These are phyloP conservation scores for Trialeurodes vaporariorum DNA, from an alignment of 1,140 invertebrate species.

Conservation along the genomic window DNA sequence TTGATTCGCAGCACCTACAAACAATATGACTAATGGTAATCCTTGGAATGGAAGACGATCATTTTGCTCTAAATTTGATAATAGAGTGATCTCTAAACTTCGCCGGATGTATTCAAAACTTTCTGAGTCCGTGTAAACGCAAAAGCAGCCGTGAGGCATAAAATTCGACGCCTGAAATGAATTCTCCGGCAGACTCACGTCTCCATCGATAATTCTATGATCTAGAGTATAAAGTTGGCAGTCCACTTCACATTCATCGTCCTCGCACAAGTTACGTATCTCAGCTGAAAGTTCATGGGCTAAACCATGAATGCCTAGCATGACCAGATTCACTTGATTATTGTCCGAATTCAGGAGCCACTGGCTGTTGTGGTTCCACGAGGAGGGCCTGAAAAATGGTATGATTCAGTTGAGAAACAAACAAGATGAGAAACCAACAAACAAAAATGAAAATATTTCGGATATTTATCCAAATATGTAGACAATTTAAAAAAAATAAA, in stretches of 20 bases:
- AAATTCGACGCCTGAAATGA: slow-evolving; percentile 63
- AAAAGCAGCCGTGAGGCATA: slow-evolving; percentile 68
- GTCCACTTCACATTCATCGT: slow-evolving; percentile 76
- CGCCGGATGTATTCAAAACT: slow-evolving; percentile 85
- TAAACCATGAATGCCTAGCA: slow-evolving; percentile 63
- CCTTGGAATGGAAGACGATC: slow-evolving; percentile 76
- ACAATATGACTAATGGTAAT: slow-evolving; percentile 79
- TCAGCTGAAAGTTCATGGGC: slow-evolving; percentile 65
- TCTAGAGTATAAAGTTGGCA: slow-evolving; percentile 71
- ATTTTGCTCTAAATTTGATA: slow-evolving; percentile 83
- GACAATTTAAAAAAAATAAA: too few relatives aligned
- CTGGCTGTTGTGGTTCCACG: slow-evolving; percentile 53
- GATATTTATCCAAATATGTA: too few relatives aligned
- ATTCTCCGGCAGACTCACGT: slow-evolving; percentile 66
- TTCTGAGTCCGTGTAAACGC: slow-evolving; percentile 81
- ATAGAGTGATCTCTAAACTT: slow-evolving; percentile 79
- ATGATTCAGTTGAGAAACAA: slow-evolving; percentile 1
- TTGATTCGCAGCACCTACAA: slow-evolving; percentile 63
- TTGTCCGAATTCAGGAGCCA: slow-evolving; percentile 52
- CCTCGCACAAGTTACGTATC: slow-evolving; percentile 57
- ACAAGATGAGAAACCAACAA: too few relatives aligned
- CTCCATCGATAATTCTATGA: slow-evolving; percentile 73
- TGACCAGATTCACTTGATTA: slow-evolving; percentile 57
- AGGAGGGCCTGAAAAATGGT: slow-evolving; percentile 41
- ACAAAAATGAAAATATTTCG: neutral